A percentile compares a stretch with the other conserved stretches of the same genome.
Evolutionary conservation across 2,113 vertebrate species (phyloP).

Genomic region (Empidonax alnorum): DNA sequence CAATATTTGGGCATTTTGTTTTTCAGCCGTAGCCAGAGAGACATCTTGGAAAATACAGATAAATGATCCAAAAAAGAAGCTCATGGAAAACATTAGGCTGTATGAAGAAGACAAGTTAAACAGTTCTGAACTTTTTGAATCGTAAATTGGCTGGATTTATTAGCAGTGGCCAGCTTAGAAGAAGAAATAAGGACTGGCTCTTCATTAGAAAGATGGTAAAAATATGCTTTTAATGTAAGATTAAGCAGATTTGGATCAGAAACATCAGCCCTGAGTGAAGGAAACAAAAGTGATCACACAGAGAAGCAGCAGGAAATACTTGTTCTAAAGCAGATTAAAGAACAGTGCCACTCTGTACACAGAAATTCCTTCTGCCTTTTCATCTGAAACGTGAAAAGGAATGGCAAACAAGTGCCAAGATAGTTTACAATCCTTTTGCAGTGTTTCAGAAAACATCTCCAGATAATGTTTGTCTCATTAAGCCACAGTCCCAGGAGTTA

Average conservation of each 20-base stretch:
- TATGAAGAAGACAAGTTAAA: slow-evolving; percentile 79
- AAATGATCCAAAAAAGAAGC: slow-evolving; percentile 78
- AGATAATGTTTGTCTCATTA: accelerated
- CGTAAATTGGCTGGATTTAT: slow-evolving; percentile 16
- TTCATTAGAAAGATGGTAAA: not conserved
- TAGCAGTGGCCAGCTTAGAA: not conserved
- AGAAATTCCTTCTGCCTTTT: not conserved
- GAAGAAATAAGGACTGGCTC: not conserved
- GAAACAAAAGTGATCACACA: not conserved
- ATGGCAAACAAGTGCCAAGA: not conserved
- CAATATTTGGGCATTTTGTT: slow-evolving; percentile 7
- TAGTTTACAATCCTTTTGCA: not conserved
- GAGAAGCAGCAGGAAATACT: not conserved
- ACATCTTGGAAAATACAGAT: slow-evolving; percentile 77
- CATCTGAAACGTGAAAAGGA: not conserved
- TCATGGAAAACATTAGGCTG: slow-evolving; percentile 79
- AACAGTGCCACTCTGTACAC: not conserved
- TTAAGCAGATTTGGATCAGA: not conserved
- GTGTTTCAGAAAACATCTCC: not conserved
- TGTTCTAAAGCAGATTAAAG: not conserved
- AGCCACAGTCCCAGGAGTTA: not conserved
- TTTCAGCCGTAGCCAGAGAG: slow-evolving; percentile 57
- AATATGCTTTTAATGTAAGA: not conserved
- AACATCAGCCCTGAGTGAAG: not conserved
- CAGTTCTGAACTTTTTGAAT: slow-evolving; percentile 79